A percentile compares a stretch with the other conserved stretches of the same genome.
These are phyloP conservation scores for Atlantisia rogersi DNA, from an alignment of 2,113 vertebrate genomes.

Conservation along the genomic window DNA sequence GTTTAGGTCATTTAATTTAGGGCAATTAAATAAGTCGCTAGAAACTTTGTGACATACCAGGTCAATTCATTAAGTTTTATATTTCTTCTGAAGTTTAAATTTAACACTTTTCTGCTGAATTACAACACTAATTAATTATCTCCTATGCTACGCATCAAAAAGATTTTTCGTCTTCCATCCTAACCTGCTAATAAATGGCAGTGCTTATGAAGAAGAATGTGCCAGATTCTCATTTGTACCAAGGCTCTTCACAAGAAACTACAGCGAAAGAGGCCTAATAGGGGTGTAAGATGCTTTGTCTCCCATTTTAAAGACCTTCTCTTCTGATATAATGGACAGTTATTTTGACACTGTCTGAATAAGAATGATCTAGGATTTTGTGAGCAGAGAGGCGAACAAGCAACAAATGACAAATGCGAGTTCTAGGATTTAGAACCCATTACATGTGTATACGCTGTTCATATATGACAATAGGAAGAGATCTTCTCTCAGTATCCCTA, in stretches of 20 bases:
- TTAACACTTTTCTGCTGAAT: constrained; percentile 53
- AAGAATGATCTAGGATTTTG: neutral
- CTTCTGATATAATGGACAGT: neutral
- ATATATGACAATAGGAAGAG: neutral
- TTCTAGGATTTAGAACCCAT: neutral
- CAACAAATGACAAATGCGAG: neutral
- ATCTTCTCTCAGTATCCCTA: neutral
- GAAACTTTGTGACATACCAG: neutral
- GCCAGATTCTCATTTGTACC: constrained; percentile 28
- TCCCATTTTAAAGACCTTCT: neutral
- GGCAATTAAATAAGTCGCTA: neutral
- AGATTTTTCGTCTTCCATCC: neutral
- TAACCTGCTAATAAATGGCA: constrained; percentile 43
- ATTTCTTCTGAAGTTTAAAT: constrained; percentile 52
- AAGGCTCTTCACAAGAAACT: neutral
- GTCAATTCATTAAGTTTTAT: constrained; percentile 40
- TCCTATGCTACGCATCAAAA: constrained; percentile 19
- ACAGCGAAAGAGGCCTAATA: neutral
- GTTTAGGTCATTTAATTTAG: constrained; percentile 23
- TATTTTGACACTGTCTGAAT: neutral
- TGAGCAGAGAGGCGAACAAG: neutral
- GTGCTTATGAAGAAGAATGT: neutral
- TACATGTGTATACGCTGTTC: neutral
- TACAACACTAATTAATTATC: constrained; percentile 57
- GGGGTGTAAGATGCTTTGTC: neutral